These are phyloP conservation scores for Eidolon dupreanum DNA, from an alignment of 2,797 vertebrate species.

Conservation along the genomic window DNA sequence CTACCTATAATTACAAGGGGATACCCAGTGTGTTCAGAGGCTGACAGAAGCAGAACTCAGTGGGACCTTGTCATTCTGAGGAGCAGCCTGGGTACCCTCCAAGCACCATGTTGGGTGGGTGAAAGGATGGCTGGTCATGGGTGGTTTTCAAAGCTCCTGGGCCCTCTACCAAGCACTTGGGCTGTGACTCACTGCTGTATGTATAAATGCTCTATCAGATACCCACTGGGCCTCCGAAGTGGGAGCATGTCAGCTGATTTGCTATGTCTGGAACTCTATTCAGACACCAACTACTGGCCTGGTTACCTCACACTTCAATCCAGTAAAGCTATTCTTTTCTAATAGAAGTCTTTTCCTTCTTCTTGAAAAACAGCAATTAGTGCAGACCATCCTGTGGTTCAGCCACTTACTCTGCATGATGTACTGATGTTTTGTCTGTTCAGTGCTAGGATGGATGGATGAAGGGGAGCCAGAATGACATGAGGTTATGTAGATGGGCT, in stretches of 20 bases:
- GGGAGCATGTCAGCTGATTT: neutral
- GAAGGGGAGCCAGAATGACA: neutral
- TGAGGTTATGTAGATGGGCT: neutral
- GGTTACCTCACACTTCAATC: neutral
- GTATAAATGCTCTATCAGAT: too few relatives aligned
- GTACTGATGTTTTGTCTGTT: neutral
- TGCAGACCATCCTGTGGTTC: rapidly evolving
- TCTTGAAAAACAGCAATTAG: neutral
- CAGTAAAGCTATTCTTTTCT: neutral
- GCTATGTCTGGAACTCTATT: neutral
- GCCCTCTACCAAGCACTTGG: too few relatives aligned
- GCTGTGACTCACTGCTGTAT: neutral
- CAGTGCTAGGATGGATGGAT: neutral
- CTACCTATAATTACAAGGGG: slow-evolving; percentile 67
- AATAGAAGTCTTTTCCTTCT: neutral
- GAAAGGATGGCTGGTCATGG: rapidly evolving
- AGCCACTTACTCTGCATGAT: neutral
- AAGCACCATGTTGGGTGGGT: too few relatives aligned
- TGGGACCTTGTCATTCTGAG: neutral
- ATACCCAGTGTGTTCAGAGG: slow-evolving; percentile 4
- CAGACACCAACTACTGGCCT: neutral
- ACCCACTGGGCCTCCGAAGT: rapidly evolving
- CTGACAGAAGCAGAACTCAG: slow-evolving; percentile 15
- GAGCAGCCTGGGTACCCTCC: neutral
- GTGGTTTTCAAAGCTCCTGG: neutral